Evolutionary conservation across 2,113 vertebrate genomes (phyloP), one percentile per base, ranked within the genome.

Genomic region (Amblyopsis rosae): DNA sequence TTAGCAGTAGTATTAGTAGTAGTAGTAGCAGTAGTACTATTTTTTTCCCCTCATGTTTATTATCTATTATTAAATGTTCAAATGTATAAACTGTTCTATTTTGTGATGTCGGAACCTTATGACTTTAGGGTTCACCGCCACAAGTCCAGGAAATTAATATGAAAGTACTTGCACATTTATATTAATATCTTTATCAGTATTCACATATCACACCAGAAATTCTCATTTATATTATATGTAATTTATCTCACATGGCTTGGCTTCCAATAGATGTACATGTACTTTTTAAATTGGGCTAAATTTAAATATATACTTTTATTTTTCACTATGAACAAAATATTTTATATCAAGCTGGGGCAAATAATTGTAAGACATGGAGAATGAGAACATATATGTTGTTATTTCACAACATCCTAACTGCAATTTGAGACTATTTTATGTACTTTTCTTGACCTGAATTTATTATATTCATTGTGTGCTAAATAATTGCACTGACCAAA

Each of bases 121-220:
- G 77, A 85, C 81, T 83, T 61, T 64, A 62, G 71, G 79, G 78
- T 77, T 72, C 70, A 73, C 65, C 35, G 73, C 65, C 83, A 13
- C 45, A 51, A 80, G 35, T 41, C 79, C 69, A 87, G 87, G 85
- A 87, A 89, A 87, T 89, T 66, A 87, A 89, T 63, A 54, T 61
- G 55, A 80, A 49, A 61, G 67, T 0, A 41, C 55, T 49, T 59
- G 66, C 69, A 68, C 83, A 86, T 87, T 87, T 83, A 86, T 87
- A 89, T 86, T 86, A 86, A 87, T 82, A 86, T 74, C 81, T 83
- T 78, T 81, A 81, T 89, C 85, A 78, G 76, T 87, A 87, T 82
- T 84, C 80, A 83, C 73, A 75, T 76, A 86, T 87, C 82, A 73
- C 60, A 67, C 62, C 63, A 67, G 66, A 48, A 67, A 72, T 75